Base-by-base conservation (phyloP, 2,888 invertebrate species). In the Synanthedon tipuliformis region DNA sequence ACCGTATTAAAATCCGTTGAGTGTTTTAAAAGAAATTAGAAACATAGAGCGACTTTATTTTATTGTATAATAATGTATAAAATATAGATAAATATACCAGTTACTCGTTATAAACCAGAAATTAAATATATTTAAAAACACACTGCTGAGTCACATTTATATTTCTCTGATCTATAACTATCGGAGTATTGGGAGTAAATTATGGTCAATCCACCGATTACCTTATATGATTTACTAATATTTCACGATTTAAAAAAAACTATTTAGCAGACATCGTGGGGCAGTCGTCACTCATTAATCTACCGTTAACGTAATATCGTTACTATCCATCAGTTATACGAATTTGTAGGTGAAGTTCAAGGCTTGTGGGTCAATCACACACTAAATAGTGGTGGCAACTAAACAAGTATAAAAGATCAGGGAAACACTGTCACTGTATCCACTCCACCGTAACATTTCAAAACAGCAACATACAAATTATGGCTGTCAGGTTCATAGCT, bases 361-460 rank as follows among this genome's bases (percentile, higher is more conserved):
- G 64, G 66, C 67, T 71, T 72, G 71, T 74, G 73, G 79, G 75
- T 74, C 78, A 73, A 56, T 61, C 65, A 66, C 51, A 51, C 51
- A 27, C 50, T 15, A 27, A 57, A 69, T 68, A 71, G 75, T 66
- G 78, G 76, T 73, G 76, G 69, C 55, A 62, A 55, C 16, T 56
- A 57, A 59, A 60, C n/a, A 58, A 58, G 72, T 86, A 86, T 86
- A 84, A 73, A 86, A 81, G 66, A 77, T 65, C 69, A 74, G 82
- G 81, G 86, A 86, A 86, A 86, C 84, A 78, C 86, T 86, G 76
- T 86, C 85, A 73, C 86, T 70, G 64, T 75, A 85, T 82, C 77
- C 83, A 85, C 70, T 83, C 74, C 72, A 55, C 69, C 63, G 71
- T 65, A 66, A 74, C 70, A 71, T 70, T 66, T 74, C 68, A 58